Conservation (phyloP, 2,113 vertebrate species). For the Dinomys branickii region DNA sequence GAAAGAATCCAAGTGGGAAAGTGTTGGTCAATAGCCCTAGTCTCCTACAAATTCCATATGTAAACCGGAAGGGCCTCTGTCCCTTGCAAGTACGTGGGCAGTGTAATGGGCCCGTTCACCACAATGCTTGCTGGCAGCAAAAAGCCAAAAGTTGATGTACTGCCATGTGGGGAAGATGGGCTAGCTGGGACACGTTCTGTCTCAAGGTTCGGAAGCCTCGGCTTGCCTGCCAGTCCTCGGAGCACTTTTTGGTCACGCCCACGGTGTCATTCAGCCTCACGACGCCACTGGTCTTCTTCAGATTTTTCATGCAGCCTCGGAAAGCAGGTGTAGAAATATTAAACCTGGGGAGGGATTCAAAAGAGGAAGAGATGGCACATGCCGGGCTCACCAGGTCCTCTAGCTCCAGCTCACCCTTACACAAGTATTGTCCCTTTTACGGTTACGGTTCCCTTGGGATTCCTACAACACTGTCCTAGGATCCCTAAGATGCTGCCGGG, state of each 20-base stretch:
- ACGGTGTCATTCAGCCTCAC: conserved; percentile 84
- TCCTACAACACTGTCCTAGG: neutral
- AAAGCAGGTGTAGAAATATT: conserved; percentile 91
- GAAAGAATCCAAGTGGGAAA: neutral
- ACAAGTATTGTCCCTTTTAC: neutral
- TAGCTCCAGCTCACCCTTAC: neutral
- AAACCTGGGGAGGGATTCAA: conserved; percentile 83
- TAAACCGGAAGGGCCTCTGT: neutral
- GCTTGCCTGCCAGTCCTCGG: conserved; percentile 90
- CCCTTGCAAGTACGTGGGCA: neutral
- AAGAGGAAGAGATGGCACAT: neutral
- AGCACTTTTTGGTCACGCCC: conserved; percentile 93
- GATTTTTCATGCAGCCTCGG: conserved; percentile 91
- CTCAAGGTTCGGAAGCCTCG: neutral
- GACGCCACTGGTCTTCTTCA: conserved; percentile 80
- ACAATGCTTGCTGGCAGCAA: neutral
- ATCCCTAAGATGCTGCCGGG: neutral
- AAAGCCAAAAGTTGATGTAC: neutral
- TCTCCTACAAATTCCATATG: neutral
- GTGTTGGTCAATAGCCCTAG: neutral
- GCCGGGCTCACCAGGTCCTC: no score
- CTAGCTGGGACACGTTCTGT: fast-evolving
- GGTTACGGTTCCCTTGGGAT: neutral
- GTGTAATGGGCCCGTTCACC: neutral
- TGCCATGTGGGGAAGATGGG: neutral